These are phyloP conservation scores for Apeltes quadracus DNA, from an alignment of 2,113 vertebrate genomes.

Conservation along the genomic window DNA sequence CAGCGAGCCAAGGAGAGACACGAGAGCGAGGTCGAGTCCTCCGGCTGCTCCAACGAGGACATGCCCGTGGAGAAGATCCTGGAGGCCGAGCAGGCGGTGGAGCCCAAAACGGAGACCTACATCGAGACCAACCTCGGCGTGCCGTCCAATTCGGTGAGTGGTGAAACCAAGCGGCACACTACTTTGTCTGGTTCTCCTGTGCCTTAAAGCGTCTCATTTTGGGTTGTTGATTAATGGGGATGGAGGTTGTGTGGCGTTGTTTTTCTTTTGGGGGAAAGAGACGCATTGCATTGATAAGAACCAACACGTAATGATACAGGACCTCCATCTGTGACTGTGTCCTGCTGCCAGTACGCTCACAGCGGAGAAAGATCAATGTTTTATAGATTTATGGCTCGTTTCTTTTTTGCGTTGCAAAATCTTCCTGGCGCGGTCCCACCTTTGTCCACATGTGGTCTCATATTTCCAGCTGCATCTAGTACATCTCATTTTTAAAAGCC, in stretches of 20 bases:
- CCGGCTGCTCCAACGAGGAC: conserved; percentile 93
- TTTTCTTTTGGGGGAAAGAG: neutral
- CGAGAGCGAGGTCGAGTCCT: conserved; percentile 94
- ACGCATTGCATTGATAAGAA: neutral
- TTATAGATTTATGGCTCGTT: conserved; percentile 32
- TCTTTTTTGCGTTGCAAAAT: conserved; percentile 23
- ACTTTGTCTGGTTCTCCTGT: neutral
- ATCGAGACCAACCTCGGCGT: conserved; percentile 92
- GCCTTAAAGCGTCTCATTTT: neutral
- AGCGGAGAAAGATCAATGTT: neutral
- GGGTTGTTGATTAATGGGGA: neutral
- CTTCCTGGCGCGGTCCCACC: conserved; percentile 29
- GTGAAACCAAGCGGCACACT: neutral
- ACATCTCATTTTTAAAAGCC: neutral
- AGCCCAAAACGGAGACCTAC: conserved; percentile 98
- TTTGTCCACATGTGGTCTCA: conserved; percentile 17
- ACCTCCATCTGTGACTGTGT: neutral
- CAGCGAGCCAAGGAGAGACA: conserved; percentile 94
- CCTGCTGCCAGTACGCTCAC: neutral
- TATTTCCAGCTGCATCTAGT: conserved; percentile 22
- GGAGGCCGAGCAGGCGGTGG: conserved; percentile 94
- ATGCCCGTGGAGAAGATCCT: conserved; percentile 99
- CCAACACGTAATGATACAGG: neutral
- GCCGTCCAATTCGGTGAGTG: conserved; percentile 92
- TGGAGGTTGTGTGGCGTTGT: too few relatives aligned